Base-by-base conservation (phyloP, 2,888 invertebrate genomes). In the Cryptus armator region DNA sequence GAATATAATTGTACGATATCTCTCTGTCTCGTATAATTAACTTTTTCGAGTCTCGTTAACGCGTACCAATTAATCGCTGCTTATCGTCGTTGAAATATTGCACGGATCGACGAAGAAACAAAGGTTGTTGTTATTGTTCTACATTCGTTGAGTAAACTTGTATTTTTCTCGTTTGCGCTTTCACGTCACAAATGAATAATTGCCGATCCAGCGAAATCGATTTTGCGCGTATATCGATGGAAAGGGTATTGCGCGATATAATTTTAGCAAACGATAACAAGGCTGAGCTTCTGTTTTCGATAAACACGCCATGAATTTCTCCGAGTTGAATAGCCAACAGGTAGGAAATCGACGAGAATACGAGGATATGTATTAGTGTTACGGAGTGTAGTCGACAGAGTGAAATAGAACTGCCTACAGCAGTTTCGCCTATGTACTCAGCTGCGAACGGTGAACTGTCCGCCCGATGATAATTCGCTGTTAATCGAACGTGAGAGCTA, bases 401-500 rank as follows among this genome's bases (percentile, higher is more conserved):
- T 16, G 37, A 44, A 51, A 64, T 48, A 64, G 48, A 14, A 37
- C 37, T 37, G 64, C 48, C 75, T 37, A 16, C 32, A 32, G 32
- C 37, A 64, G 51, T 64, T 64, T 12, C 64, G 19, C 75, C 37
- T 62, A 48, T 64, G 64, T 48, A 16, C 64, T 48, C 75, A 64
- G 64, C 75, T 48, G 48, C 37, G 32, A 48, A 48, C 29, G 64
- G 48, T 48, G 48, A 64, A 48, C 75, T 64, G 64, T 75, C 64
- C 37, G 43, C 19, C 75, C 19, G 48, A 64, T 48, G 89, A 90
- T 90, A 89, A 89, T 89, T 89, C 86, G 89, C 90, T 88, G 88
- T 85, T 90, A 89, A 90, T 90, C 90, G 88, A 90, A 90, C 86
- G 89, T 88, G 89, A 88, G 89, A 89, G 89, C 76, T 81, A 87